These are phyloP conservation scores for Drosophila bocqueti DNA, from an alignment of 1,140 invertebrate genomes.

Conservation along the genomic window DNA sequence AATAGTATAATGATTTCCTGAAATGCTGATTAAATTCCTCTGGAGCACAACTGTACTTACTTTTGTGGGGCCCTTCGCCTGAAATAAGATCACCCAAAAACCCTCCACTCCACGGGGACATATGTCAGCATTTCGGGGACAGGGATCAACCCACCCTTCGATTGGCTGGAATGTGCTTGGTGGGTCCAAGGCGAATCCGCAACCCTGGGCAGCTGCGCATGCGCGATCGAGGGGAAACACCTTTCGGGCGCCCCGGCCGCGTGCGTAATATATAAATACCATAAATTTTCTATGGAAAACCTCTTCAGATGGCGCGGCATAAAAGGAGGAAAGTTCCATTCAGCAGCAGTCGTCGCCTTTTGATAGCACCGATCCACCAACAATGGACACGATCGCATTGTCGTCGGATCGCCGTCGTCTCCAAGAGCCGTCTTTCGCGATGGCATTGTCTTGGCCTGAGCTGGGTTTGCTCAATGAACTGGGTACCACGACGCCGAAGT, in stretches of 20 bases:
- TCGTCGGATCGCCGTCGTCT: conserved; percentile 55
- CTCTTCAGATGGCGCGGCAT: conserved; percentile 52
- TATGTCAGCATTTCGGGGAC: conserved; percentile 49
- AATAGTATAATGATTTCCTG: no score
- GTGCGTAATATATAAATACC: conserved; percentile 68
- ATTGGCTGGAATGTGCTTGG: conserved; percentile 16
- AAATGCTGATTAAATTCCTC: not conserved
- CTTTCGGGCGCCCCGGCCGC: conserved; percentile 57
- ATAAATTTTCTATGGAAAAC: conserved; percentile 74
- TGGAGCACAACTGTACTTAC: conserved; percentile 13
- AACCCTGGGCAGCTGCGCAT: conserved; percentile 66
- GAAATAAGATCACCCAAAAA: conserved; percentile 15
- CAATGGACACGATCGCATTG: conserved; percentile 64
- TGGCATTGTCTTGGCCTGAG: conserved; percentile 51
- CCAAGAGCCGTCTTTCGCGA: conserved; percentile 64
- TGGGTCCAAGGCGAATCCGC: conserved; percentile 53
- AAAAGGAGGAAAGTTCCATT: conserved; percentile 72
- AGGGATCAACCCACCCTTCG: conserved; percentile 51
- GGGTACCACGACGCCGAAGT: not conserved
- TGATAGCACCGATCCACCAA: conserved; percentile 42
- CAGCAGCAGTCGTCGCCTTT: conserved; percentile 42
- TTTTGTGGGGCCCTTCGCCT: not conserved
- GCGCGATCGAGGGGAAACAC: conserved; percentile 47
- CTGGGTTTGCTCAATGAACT: conserved; percentile 68
- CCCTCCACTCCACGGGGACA: conserved; percentile 33